Conservation (phyloP, 2,113 vertebrate genomes). For the Aramus guarauna region DNA sequence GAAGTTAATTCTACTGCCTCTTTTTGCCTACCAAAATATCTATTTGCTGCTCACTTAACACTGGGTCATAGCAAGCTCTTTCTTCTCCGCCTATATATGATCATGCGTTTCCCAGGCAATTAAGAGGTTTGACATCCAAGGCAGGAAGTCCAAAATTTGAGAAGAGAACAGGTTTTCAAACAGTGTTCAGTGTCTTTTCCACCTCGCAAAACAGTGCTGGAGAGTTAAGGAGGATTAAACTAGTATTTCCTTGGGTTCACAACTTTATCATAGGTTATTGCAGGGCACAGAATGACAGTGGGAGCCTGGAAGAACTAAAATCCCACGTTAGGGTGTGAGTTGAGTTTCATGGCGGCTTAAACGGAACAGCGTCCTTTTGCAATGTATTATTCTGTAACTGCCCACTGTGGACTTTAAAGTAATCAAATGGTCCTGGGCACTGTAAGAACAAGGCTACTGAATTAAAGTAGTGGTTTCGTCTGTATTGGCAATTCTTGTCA, state of each 20-base stretch:
- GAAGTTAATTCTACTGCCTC: not conserved
- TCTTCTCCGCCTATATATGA: not conserved
- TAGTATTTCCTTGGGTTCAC: not conserved
- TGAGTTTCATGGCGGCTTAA: not conserved
- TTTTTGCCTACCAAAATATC: not conserved
- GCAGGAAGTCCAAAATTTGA: not conserved
- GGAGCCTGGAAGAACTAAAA: not conserved
- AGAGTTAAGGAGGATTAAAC: not conserved
- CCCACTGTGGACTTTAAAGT: not conserved
- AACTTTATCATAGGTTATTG: not conserved
- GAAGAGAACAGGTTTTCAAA: not conserved
- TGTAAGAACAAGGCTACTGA: not conserved
- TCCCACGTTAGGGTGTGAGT: not conserved
- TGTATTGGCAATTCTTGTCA: not conserved
- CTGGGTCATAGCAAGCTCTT: not conserved
- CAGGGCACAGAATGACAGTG: not conserved
- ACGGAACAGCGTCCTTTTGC: not conserved
- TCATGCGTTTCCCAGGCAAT: not conserved
- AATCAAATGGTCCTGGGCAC: not conserved
- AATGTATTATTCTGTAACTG: not conserved
- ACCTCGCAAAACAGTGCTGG: not conserved
- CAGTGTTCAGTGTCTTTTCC: not conserved
- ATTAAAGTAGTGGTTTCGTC: not conserved
- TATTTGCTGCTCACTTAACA: not conserved
- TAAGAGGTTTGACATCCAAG: not conserved